These are phyloP conservation scores for Galerucella pusilla DNA, from an alignment of 2,888 invertebrate genomes.

Conservation along the genomic window DNA sequence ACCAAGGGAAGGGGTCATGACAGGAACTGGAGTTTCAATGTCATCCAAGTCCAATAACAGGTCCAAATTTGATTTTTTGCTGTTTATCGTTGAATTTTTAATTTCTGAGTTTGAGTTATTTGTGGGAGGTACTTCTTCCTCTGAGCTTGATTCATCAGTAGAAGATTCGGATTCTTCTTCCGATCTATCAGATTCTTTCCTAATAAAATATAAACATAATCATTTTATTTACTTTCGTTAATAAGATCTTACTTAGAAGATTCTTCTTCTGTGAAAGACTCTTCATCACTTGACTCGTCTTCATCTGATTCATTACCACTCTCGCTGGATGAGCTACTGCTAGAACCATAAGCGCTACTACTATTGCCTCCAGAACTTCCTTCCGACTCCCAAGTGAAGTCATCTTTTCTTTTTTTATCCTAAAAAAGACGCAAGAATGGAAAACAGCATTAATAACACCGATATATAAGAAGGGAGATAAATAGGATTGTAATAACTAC, in stretches of 20 bases:
- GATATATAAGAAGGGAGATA: too few relatives aligned
- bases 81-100: conserved; percentile 24
- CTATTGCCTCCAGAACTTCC: conserved; percentile 61
- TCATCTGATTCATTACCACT: conserved; percentile 50
- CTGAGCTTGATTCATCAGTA: conserved; percentile 42
- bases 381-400: conserved; percentile 63
- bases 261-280: conserved; percentile 51
- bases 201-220: conserved; percentile 13
- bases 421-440: conserved; percentile 29
- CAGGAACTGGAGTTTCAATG: conserved; percentile 75
- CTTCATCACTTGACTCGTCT: conserved; percentile 47
- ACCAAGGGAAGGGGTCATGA: conserved; percentile 86
- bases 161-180: conserved; percentile 49
- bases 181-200: conserved; percentile 33
- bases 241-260: conserved; percentile 41
- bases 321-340: conserved; percentile 56
- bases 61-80: conserved; percentile 77
- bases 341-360: conserved; percentile 46
- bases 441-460: too few relatives aligned
- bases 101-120: conserved; percentile 13
- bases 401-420: conserved; percentile 54
- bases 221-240: neutral
- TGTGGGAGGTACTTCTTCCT: conserved; percentile 40
- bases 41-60: conserved; percentile 84
- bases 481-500: too few relatives aligned